Evolutionary conservation across 2,113 vertebrate species (phyloP).

Genomic region (Morone chrysops): DNA sequence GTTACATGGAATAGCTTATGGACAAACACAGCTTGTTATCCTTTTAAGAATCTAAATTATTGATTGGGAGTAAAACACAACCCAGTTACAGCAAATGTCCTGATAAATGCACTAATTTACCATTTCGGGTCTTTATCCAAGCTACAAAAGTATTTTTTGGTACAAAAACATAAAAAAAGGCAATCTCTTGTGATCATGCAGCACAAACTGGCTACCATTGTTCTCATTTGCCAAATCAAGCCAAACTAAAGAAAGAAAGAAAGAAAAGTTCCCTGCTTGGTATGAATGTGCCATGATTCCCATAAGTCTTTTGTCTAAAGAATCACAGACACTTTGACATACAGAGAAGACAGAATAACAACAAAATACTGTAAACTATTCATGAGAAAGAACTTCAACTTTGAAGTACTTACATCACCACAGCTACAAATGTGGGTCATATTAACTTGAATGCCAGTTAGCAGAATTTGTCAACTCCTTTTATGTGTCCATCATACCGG

Average conservation of each 20-base stretch:
- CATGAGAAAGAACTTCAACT: conserved; percentile 49
- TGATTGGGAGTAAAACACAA: neutral
- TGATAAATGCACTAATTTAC: neutral
- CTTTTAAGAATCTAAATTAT: too few species aligned
- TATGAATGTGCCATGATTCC: conserved; percentile 29
- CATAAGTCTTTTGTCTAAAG: neutral
- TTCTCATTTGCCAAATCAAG: neutral
- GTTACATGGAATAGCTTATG: neutral
- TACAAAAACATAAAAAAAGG: neutral
- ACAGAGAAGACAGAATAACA: conserved; percentile 28
- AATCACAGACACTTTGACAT: conserved; percentile 28
- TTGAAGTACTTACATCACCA: conserved; percentile 34
- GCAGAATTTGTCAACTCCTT: conserved; percentile 40
- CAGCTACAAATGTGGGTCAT: conserved; percentile 54
- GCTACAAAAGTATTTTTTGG: neutral
- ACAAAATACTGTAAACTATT: conserved; percentile 56
- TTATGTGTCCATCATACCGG: conserved; percentile 60
- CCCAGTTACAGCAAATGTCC: neutral
- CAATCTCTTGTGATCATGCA: neutral
- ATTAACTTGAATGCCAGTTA: conserved; percentile 49
- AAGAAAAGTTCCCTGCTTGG: neutral
- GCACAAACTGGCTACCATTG: neutral
- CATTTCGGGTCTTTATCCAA: neutral
- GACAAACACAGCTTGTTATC: neutral
- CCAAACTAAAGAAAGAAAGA: neutral